Evolutionary conservation across 2,797 vertebrate genomes (phyloP).

Genomic region (Denticeps clupeoides): DNA sequence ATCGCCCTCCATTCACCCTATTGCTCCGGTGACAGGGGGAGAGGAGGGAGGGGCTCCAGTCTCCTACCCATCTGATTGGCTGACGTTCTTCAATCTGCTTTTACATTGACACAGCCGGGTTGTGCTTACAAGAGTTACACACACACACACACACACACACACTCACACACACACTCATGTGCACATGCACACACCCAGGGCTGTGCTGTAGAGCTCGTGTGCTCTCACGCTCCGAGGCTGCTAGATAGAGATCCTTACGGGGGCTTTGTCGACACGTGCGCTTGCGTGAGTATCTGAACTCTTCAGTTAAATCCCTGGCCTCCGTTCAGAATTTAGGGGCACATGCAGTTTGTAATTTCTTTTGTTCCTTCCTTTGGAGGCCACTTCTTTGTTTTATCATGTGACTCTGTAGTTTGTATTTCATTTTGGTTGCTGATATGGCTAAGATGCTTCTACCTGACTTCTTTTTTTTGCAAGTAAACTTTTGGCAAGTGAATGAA

Average conservation of each 20-base stretch:
- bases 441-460: too few species aligned
- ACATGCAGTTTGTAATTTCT: slow-evolving; percentile 1
- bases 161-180: slow-evolving; percentile 36
- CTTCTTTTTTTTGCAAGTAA: too few species aligned
- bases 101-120: slow-evolving; percentile 47
- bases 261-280: slow-evolving; percentile 11
- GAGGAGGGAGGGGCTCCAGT: slow-evolving; percentile 20
- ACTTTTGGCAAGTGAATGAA: too few species aligned
- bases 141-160: slow-evolving; percentile 22
- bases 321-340: too few species aligned
- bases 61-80: slow-evolving; percentile 43
- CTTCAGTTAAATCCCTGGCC: slow-evolving; percentile 17
- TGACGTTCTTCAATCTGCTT: slow-evolving; percentile 47
- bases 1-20: slow-evolving; percentile 60
- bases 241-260: slow-evolving; percentile 1
- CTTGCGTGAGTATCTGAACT: slow-evolving; percentile 28
- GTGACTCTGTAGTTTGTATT: neutral
- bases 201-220: neutral
- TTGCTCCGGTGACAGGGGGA: slow-evolving; percentile 41
- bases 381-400: too few species aligned
- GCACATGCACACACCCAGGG: slow-evolving; percentile 23
- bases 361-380: slow-evolving; percentile 11
- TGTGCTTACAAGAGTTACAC: slow-evolving; percentile 33
- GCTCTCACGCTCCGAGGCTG: neutral
- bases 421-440: neutral